Evolutionary conservation across 1,140 invertebrate species (phyloP).

Genomic region (Trinorchestia longiramus): DNA sequence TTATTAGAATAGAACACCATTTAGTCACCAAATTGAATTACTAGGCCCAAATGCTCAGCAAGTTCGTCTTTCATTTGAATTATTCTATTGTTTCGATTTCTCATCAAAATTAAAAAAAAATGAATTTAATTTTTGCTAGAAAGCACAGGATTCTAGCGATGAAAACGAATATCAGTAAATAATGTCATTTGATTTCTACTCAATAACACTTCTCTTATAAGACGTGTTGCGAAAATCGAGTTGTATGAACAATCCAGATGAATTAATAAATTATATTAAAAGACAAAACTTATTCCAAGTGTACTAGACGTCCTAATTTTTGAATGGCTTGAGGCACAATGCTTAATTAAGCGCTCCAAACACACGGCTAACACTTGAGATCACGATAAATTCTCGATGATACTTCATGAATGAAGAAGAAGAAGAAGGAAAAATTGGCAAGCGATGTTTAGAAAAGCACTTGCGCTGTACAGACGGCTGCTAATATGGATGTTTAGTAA

Average conservation of each 20-base stretch:
- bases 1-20: background rate
- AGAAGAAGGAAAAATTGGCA: background rate
- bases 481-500: constrained; percentile 9
- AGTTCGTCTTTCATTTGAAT: background rate
- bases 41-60: background rate
- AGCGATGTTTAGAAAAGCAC: background rate
- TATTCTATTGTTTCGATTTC: background rate
- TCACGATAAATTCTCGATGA: background rate
- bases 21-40: background rate
- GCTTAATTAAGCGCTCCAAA: background rate
- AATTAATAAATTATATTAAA: background rate
- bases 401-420: background rate
- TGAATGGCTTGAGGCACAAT: background rate
- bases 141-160: no score
- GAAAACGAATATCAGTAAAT: no score
- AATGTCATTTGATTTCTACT: no score
- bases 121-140: background rate
- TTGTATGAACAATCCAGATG: no score
- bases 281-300: background rate
- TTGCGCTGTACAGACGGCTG: background rate
- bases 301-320: background rate
- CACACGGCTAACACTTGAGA: background rate
- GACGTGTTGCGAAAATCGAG: no score
- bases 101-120: background rate
- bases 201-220: no score